Base-by-base conservation (phyloP, 2,888 invertebrate genomes). In the Andrena trimmerana region DNA sequence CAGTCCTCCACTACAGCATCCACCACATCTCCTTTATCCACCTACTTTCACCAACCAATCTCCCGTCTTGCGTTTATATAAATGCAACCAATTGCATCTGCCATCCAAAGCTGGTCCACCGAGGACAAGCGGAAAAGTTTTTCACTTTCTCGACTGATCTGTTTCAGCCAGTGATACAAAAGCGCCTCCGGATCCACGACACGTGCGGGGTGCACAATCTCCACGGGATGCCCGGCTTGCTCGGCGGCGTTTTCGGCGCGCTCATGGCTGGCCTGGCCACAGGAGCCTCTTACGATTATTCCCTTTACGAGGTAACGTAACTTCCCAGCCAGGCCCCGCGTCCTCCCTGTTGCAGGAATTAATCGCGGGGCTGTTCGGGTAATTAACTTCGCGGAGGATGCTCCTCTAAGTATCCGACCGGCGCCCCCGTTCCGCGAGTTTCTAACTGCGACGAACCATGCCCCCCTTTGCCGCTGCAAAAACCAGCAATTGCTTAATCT, bases 141-240 rank as follows among this genome's bases (percentile, higher is more conserved):
- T 3, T 57, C 2, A 57, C 24, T 27, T 24, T 29, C 24, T 20
- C 10, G 4, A 33, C 10, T 36, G 27, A n/a, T 69, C 27, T 60
- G n/a, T 83, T 83, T 5, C 94, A 97, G 97, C 97, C 97, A 0
- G 90, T 94, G 60, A 94, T 97, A 31, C 94, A 95, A 33, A 95
- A 95, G 54, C 94, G 94, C 54, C 86, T 96, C 0, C 95, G 96
- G 48, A 93, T 98, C 54, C 96, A 96, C 90, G 98, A 98, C 94
- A 98, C 98, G 0, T 99, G 99, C 92, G 99, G 99, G 6, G 98
- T 99, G 1, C 97, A 99, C 94, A 99, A 99, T 94, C 96, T 99
- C 20, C 99, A 99, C 93, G 99, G 99, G 0, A 97, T 99, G 97
- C 99, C 99, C 0, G 99, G 98, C 1, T 94, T 99, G 2, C 94